These are phyloP conservation scores for Monochamus alternatus DNA, from an alignment of 2,888 invertebrate genomes.

Conservation along the genomic window DNA sequence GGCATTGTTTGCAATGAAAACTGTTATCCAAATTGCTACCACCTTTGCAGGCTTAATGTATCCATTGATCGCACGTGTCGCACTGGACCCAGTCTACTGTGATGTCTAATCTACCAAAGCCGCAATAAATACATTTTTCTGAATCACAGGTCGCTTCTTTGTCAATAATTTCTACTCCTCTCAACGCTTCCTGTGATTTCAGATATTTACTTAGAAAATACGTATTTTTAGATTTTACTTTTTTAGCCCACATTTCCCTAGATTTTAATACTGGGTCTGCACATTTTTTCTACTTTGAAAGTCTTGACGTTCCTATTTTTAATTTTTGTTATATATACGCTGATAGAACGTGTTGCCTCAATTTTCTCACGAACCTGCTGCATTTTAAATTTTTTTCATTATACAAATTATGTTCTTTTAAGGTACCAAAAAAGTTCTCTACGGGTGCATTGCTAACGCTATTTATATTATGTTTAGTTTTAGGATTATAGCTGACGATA, in stretches of 20 bases:
- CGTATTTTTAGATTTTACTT: not conserved
- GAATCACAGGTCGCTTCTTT: not conserved
- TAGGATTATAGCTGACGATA: too few species aligned
- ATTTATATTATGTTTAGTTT: not conserved
- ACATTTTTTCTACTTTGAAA: not conserved
- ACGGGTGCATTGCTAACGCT: conserved; percentile 12
- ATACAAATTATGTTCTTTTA: conserved; percentile 6
- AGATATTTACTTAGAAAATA: not conserved
- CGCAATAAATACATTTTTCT: conserved; percentile 15
- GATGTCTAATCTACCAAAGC: conserved; percentile 3
- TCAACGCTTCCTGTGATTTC: not conserved
- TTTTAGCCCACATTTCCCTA: conserved; percentile 8
- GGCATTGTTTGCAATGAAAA: conserved; percentile 5
- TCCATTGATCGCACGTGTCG: conserved; percentile 3
- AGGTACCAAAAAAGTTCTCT: conserved; percentile 1
- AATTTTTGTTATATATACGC: conserved; percentile 1
- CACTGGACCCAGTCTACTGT: conserved; percentile 11
- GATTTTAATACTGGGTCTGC: not conserved
- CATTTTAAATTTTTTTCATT: conserved; percentile 19
- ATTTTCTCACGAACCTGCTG: conserved; percentile 2
- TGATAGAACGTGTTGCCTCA: conserved; percentile 1
- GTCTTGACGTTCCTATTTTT: not conserved
- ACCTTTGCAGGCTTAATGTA: conserved; percentile 9
- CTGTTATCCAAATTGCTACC: conserved; percentile 1
- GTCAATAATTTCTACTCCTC: not conserved